Evolutionary conservation across 2,797 vertebrate genomes (phyloP).

Genomic region (Cirrhinus molitorella): DNA sequence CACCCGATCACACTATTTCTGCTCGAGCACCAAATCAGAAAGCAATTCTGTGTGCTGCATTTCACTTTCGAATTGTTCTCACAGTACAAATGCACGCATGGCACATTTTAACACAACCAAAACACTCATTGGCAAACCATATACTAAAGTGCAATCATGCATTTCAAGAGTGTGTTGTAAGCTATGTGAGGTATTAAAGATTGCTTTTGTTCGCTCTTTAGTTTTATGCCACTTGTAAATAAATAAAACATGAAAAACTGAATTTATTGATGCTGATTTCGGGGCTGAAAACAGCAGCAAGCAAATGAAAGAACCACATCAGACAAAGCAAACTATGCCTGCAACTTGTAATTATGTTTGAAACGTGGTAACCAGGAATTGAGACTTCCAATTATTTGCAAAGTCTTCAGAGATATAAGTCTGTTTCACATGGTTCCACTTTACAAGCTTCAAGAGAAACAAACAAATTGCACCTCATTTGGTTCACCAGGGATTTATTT

Average conservation of each 20-base stretch:
- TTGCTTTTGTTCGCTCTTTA: constrained; percentile 54
- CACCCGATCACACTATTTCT: constrained; percentile 43
- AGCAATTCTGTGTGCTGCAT: not conserved
- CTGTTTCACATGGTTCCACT: constrained; percentile 82
- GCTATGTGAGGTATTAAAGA: constrained; percentile 27
- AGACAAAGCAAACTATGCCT: constrained; percentile 73
- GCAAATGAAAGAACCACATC: constrained; percentile 73
- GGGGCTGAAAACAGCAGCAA: constrained; percentile 58
- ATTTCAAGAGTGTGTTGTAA: constrained; percentile 10
- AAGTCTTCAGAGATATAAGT: constrained; percentile 73
- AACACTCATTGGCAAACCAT: constrained; percentile 11
- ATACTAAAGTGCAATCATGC: constrained; percentile 16
- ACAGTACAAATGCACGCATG: not conserved
- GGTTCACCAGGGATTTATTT: constrained; percentile 73
- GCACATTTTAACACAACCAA: not conserved
- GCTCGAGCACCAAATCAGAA: constrained; percentile 1
- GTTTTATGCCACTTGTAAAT: constrained; percentile 65
- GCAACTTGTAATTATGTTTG: constrained; percentile 79
- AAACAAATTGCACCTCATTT: constrained; percentile 86
- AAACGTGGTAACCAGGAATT: constrained; percentile 78
- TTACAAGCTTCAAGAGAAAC: constrained; percentile 81
- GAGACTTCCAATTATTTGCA: constrained; percentile 78
- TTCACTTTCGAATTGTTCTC: constrained; percentile 2
- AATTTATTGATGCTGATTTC: constrained; percentile 66
- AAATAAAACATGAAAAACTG: constrained; percentile 64